Evolutionary conservation across 2,113 vertebrate species (phyloP).

Genomic region (Hemicordylus capensis): DNA sequence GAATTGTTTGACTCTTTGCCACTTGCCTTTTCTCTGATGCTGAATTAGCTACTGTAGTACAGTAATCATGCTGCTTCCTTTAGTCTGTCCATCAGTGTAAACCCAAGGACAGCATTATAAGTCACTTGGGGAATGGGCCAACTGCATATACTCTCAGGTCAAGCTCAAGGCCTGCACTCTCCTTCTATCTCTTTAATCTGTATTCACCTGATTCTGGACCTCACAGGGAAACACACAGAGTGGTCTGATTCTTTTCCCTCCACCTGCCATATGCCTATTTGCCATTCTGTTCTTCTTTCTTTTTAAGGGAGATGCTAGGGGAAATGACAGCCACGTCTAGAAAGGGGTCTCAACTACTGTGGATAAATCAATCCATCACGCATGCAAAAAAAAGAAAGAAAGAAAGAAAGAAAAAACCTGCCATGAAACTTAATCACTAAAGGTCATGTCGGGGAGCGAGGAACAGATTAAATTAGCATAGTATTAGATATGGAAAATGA

Average conservation of each 20-base stretch:
- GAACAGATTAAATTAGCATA: constrained; percentile 99
- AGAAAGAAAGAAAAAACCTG: constrained; percentile 78
- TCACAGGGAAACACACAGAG: not conserved
- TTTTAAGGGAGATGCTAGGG: constrained; percentile 18
- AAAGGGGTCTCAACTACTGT: constrained; percentile 76
- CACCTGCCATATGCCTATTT: constrained; percentile 25
- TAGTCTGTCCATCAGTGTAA: not conserved
- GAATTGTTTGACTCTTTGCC: too few species aligned
- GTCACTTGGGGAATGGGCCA: not conserved
- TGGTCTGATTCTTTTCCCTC: not conserved
- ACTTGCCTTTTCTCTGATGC: too few species aligned
- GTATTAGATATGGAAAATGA: constrained; percentile 99
- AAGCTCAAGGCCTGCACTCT: not conserved
- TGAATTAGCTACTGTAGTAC: not conserved
- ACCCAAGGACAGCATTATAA: not conserved
- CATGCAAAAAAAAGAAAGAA: constrained; percentile 61
- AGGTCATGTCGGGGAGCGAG: constrained; percentile 97
- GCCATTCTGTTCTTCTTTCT: constrained; percentile 14
- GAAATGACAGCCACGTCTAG: constrained; percentile 70
- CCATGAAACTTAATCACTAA: constrained; percentile 99
- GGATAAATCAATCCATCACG: constrained; percentile 91
- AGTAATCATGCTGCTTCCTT: not conserved
- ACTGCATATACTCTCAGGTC: not conserved
- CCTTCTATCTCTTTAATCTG: too few species aligned
- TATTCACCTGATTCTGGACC: not conserved